Conservation (phyloP, 1,140 invertebrate species). For the Drosophila rhopaloa region DNA sequence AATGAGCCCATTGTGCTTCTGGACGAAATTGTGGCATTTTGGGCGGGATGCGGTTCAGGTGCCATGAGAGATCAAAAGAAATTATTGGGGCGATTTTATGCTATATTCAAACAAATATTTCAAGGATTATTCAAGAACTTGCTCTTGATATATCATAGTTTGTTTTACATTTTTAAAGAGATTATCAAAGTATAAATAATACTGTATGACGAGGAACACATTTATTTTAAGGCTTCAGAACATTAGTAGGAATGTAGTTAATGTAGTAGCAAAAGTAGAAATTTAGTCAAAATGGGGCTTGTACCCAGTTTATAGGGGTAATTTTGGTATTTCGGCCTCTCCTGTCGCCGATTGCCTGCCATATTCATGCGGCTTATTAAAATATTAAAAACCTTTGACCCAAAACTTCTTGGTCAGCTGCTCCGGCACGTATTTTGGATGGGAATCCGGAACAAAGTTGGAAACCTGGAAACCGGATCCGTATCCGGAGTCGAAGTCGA, state of each 20-base stretch:
- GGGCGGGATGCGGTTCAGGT: constrained; percentile 51
- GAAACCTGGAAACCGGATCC: constrained; percentile 7
- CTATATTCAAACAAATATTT: background rate
- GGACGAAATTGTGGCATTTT: background rate
- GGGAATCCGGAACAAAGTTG: background rate
- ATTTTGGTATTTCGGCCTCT: background rate
- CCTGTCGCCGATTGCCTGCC: background rate
- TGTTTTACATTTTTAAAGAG: too few species aligned
- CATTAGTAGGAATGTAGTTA: too few species aligned
- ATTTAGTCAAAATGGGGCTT: background rate
- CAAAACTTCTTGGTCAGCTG: constrained; percentile 27
- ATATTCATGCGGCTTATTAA: constrained; percentile 58
- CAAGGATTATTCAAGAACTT: background rate
- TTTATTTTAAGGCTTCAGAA: too few species aligned
- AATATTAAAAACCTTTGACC: constrained; percentile 48
- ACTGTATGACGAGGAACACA: too few species aligned
- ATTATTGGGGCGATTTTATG: background rate
- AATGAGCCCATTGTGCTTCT: constrained; percentile 73
- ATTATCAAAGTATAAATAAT: too few species aligned
- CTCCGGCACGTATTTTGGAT: constrained; percentile 37
- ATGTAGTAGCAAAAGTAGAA: too few species aligned
- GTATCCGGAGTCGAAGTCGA: constrained; percentile 21
- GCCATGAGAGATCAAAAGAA: constrained; percentile 29
- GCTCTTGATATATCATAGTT: too few species aligned
- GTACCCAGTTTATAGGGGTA: background rate